Base-by-base conservation (phyloP, 2,113 vertebrate species). In the Pitta sordida region DNA sequence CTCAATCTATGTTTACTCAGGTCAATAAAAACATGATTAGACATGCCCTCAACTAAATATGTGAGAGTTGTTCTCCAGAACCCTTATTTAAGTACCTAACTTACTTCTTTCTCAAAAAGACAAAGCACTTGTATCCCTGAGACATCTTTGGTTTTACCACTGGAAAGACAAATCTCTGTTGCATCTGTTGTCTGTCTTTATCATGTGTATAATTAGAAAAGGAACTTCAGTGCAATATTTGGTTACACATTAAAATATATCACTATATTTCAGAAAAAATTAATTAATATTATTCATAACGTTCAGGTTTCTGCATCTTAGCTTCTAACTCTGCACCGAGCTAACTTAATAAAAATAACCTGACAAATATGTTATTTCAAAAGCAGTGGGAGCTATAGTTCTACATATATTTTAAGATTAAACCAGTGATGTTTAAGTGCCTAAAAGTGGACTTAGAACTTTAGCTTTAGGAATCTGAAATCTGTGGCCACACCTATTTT, bases 401-500 rank as follows among this genome's bases (percentile, higher is more conserved):
- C n/a, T 48, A 68, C 44, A 68, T 43, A 15, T 34, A 52, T 94
- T 70, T 86, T 94, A 69, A 94, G 89, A 82, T 55, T n/a, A 75
- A 81, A 49, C 27, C 65, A 64, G 20, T 74, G 41, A 73, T 83
- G 59, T 21, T 58, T 86, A 81, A 24, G 12, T 82, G 14, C 21
- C 23, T 86, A 68, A 84, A 71, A 36, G 29, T 43, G 48, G 27
- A 75, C 78, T 86, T 79, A 60, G 62, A 86, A 37, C 24, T 87
- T n/a, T 89, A 59, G 37, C 64, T 78, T 81, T 71, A 92, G 84
- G 84, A 84, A 76, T 32, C n/a, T 84, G 49, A 94, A 92, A 84
- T 87, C 74, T 86, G 56, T 91, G 74, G 81, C 48, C 89, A 44
- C 86, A 87, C 91, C 62, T 89, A 59, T 84, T 89, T 86, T 84